These are phyloP conservation scores for Epinephelus coioides DNA, from an alignment of 2,797 vertebrate species.

Conservation along the genomic window DNA sequence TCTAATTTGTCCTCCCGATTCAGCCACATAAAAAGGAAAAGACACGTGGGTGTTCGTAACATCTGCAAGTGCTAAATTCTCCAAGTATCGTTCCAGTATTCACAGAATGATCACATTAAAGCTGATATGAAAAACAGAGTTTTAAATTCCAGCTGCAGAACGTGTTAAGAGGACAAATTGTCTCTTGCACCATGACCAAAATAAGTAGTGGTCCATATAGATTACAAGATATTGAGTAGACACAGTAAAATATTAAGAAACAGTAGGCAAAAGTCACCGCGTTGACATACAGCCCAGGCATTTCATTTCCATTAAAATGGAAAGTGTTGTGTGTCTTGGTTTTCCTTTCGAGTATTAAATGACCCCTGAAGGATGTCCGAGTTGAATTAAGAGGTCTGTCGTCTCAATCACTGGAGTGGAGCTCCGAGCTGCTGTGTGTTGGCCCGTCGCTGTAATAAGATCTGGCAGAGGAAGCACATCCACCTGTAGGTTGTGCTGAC, in stretches of 20 bases:
- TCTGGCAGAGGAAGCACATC: slow-evolving; percentile 78
- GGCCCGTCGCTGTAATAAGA: slow-evolving; percentile 72
- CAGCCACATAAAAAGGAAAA: slow-evolving; percentile 57
- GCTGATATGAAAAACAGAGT: slow-evolving; percentile 64
- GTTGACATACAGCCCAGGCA: slow-evolving; percentile 64
- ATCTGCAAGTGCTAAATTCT: slow-evolving; percentile 74
- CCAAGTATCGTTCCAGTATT: slow-evolving; percentile 58
- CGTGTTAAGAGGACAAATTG: slow-evolving; percentile 61
- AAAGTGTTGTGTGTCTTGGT: slow-evolving; percentile 72
- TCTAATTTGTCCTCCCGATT: slow-evolving; percentile 65
- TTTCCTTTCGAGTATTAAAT: slow-evolving; percentile 76
- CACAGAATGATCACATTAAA: slow-evolving; percentile 61
- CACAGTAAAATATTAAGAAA: slow-evolving; percentile 62
- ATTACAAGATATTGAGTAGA: slow-evolving; percentile 66
- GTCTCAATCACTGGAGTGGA: slow-evolving; percentile 74
- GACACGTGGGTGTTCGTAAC: slow-evolving; percentile 65
- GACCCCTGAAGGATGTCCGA: slow-evolving; percentile 77
- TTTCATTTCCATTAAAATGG: slow-evolving; percentile 67
- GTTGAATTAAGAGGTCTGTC: slow-evolving; percentile 80
- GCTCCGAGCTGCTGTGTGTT: slow-evolving; percentile 52
- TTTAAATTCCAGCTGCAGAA: slow-evolving; percentile 67
- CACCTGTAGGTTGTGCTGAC: slow-evolving; percentile 83
- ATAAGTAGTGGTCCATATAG: slow-evolving; percentile 65
- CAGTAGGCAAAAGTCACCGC: slow-evolving; percentile 46
- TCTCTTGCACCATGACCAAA: slow-evolving; percentile 59